phyloP scores from a whole-genome alignment of 2,888 invertebrate species.

The Balanococcus diminutus region DNA sequence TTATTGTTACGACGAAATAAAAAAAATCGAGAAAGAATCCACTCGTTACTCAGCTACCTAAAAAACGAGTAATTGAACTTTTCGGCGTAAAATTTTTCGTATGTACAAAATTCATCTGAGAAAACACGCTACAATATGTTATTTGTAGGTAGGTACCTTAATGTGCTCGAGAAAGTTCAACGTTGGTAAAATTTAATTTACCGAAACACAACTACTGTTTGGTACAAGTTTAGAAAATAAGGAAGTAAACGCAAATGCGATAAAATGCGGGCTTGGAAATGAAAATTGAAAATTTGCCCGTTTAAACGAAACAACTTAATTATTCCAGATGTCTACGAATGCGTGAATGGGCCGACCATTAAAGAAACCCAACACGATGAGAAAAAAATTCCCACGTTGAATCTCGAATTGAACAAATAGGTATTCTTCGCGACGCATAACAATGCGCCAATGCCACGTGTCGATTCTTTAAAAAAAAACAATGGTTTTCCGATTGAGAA shows the following conservation, averaged over 20 bases:
- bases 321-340: background rate
- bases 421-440: too few relatives aligned
- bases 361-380: too few relatives aligned
- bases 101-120: background rate
- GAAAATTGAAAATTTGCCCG: background rate
- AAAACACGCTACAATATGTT: background rate
- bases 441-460: background rate
- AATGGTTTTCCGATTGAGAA: background rate
- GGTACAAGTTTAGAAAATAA: background rate
- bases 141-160: background rate
- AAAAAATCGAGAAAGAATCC: background rate
- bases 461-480: background rate
- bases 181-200: constrained; percentile 8
- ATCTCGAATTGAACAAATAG: background rate
- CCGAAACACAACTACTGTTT: background rate
- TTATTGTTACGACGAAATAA: background rate
- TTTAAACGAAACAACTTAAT: constrained; percentile 7
- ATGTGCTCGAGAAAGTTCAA: background rate
- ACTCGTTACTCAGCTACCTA: background rate
- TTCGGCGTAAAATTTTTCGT: too few relatives aligned
- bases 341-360: background rate
- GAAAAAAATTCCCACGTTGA: too few relatives aligned
- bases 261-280: background rate
- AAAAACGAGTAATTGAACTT: too few relatives aligned
- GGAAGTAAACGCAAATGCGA: background rate